Evolutionary conservation across 2,797 vertebrate species (phyloP).

Genomic region (Peromyscus attwateri): DNA sequence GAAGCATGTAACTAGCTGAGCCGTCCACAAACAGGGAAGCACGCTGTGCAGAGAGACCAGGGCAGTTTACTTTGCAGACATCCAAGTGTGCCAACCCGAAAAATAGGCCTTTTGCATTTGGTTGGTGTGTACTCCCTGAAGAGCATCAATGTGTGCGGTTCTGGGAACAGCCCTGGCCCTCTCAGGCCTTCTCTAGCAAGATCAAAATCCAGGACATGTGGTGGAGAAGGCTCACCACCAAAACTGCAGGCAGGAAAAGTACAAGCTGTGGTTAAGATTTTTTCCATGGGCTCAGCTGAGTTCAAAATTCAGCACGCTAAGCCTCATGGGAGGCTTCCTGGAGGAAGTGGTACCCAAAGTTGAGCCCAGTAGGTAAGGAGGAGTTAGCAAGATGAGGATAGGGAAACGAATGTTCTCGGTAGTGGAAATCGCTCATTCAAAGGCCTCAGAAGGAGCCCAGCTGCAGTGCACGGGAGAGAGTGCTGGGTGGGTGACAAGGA

Average conservation of each 20-base stretch:
- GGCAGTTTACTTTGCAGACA: background rate
- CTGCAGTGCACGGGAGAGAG: background rate
- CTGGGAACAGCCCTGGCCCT: background rate
- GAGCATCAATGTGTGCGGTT: background rate
- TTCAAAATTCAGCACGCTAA: background rate
- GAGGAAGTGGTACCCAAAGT: background rate
- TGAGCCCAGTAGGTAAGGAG: background rate
- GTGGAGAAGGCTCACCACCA: background rate
- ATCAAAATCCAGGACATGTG: background rate
- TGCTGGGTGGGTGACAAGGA: background rate
- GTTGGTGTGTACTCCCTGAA: background rate
- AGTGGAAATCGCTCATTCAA: background rate
- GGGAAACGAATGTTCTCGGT: background rate
- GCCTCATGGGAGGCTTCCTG: background rate
- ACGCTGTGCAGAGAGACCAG: background rate
- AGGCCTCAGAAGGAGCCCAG: background rate
- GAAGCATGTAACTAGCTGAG: background rate
- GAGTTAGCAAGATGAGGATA: background rate
- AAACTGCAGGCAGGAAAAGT: background rate
- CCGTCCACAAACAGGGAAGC: background rate
- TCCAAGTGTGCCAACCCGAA: background rate
- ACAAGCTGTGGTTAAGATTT: background rate
- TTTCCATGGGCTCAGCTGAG: background rate
- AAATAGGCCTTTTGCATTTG: background rate
- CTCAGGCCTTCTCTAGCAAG: background rate